Conservation (phyloP, 2,113 vertebrate species). For the Salvelinus sp. region DNA sequence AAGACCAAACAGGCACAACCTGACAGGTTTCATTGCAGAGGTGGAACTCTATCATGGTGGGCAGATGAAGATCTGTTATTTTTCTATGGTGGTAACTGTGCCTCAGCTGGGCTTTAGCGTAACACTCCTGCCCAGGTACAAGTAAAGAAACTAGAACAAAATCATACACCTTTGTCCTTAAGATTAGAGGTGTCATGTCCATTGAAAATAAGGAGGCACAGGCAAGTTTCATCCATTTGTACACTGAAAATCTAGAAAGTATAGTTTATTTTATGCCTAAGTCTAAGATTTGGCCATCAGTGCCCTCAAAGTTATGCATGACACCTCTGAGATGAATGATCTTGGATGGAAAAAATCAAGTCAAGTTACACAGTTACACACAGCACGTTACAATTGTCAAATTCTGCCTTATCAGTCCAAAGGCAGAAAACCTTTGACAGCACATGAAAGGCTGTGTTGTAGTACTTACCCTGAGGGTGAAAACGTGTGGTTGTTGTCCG, state of each 20-base stretch:
- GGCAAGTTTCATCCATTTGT: too few species aligned
- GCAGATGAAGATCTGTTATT: constrained; percentile 75
- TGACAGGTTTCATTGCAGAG: constrained; percentile 67
- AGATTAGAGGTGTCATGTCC: neutral
- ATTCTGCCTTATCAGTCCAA: constrained; percentile 17
- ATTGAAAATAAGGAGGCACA: neutral
- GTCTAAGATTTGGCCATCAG: too few species aligned
- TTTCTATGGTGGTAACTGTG: constrained; percentile 49
- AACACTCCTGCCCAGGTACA: constrained; percentile 35
- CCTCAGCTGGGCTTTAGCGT: constrained; percentile 44
- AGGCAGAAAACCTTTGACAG: constrained; percentile 44
- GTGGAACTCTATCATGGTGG: constrained; percentile 72
- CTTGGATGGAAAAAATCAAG: neutral
- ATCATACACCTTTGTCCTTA: neutral
- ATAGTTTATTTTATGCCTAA: too few species aligned
- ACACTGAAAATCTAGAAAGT: too few species aligned
- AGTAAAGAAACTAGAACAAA: constrained; percentile 27
- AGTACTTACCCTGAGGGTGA: constrained; percentile 68
- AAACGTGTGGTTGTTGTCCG: constrained; percentile 58
- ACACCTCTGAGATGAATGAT: neutral
- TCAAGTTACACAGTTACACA: neutral
- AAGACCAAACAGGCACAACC: constrained; percentile 70
- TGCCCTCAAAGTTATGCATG: neutral
- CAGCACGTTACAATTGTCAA: constrained; percentile 15
- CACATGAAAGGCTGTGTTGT: constrained; percentile 47